Conservation (phyloP, 2,888 invertebrate species). For the Epinotia demarniana region DNA sequence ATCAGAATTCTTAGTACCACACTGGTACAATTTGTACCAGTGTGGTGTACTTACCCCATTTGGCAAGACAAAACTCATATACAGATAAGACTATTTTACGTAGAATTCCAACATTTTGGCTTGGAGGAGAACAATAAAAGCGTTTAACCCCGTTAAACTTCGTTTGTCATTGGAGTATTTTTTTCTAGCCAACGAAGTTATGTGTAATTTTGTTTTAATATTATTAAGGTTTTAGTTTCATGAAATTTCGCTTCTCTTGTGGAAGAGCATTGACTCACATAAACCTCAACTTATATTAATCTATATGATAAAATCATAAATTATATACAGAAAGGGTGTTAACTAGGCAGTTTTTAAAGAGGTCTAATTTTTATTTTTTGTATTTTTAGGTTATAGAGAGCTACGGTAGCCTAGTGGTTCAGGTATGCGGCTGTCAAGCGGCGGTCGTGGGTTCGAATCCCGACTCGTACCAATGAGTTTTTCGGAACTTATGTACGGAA, state of each 20-base stretch:
- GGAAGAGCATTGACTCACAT: not conserved
- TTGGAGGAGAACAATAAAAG: not conserved
- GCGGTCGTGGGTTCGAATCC: too few relatives aligned
- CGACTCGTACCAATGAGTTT: too few relatives aligned
- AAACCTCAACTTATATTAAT: not conserved
- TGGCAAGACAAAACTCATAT: conserved; percentile 8
- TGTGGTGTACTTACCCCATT: conserved; percentile 1
- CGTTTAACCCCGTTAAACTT: conserved; percentile 1
- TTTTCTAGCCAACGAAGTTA: too few relatives aligned
- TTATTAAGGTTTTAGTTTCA: not conserved
- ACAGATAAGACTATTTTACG: not conserved
- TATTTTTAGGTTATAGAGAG: too few relatives aligned
- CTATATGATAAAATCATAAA: not conserved
- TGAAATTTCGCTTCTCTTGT: too few relatives aligned
- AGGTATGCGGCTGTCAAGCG: too few relatives aligned
- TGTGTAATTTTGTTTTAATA: not conserved
- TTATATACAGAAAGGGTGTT: not conserved
- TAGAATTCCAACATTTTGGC: conserved; percentile 2
- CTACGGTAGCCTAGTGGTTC: too few relatives aligned
- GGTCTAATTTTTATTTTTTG: too few relatives aligned
- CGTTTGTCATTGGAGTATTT: too few relatives aligned
- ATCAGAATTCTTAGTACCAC: not conserved
- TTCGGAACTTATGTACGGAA: too few relatives aligned
- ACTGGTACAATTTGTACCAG: not conserved
- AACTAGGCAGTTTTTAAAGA: too few relatives aligned